Base-by-base conservation (phyloP, 2,888 invertebrate species). In the Corythucha ciliata region DNA sequence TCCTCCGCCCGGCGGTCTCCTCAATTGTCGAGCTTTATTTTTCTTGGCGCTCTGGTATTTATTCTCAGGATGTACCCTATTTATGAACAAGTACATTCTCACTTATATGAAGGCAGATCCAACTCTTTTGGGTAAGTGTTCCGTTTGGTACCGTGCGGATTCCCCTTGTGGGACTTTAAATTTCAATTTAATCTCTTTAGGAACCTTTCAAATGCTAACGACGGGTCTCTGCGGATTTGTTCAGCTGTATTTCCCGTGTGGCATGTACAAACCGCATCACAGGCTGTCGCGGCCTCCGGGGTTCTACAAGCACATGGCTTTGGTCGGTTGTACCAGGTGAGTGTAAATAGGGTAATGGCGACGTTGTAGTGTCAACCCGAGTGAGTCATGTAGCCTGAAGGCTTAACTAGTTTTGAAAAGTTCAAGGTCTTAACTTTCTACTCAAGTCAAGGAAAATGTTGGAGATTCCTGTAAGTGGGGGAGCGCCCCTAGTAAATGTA, bases 61-160 rank as follows among this genome's bases (percentile, higher is more conserved):
- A 63, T 83, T 85, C 66, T 83, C 83, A 66, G 81, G 80, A 7
- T 81, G 80, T 64, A 84, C 83, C 2, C 69, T 85, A 45, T 83
- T 85, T 67, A 70, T 83, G 54, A 84, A 85, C 68, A 85, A 84
- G 65, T 83, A 83, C 64, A 83, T 84, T 62, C 69, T 85, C 53
- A 75, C 80, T 1, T 81, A 78, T 61, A 73, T 81, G 65, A 74
- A 77, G 66, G 83, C 81, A 40, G 81, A 84, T 68, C 81, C 83
- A 16, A 79, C 80, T 48, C 70, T 84, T 54, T 68, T 84, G 65
- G 83, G 83, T 83, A 69, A 69, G 66, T n/a, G n/a, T n/a, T n/a
- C n/a, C n/a, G n/a, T n/a, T n/a, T n/a, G n/a, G n/a, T n/a, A n/a
- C n/a, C n/a, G n/a, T n/a, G n/a, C n/a, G n/a, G n/a, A n/a, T n/a